These are phyloP conservation scores for Isurus oxyrinchus DNA, from an alignment of 2,113 vertebrate genomes.

Conservation along the genomic window DNA sequence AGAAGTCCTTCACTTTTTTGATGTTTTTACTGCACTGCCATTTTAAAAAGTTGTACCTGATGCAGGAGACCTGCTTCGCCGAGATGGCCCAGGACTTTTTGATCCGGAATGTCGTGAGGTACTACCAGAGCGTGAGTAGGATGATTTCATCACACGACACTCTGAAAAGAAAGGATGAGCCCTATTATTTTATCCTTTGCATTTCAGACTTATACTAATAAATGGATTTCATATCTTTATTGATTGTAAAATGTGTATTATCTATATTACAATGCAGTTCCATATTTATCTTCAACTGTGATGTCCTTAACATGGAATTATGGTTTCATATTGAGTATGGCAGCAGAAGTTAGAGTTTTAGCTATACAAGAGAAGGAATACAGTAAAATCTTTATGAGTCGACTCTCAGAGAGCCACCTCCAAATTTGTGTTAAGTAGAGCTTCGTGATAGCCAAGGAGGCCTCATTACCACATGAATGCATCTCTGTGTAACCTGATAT, in stretches of 20 bases:
- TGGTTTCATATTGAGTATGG: background rate
- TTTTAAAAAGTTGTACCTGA: constrained; percentile 62
- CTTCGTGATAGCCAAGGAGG: no score
- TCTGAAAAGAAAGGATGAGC: constrained; percentile 57
- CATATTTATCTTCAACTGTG: background rate
- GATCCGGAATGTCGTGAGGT: constrained; percentile 58
- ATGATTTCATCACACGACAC: constrained; percentile 81
- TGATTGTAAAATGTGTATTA: background rate
- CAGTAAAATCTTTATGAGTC: no score
- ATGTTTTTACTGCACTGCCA: background rate
- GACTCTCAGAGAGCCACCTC: no score
- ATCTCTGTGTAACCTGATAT: no score
- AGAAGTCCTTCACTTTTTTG: background rate
- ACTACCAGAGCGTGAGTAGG: constrained; percentile 66
- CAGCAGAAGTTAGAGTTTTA: background rate
- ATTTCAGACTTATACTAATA: background rate
- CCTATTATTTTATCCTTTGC: background rate
- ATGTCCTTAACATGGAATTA: background rate
- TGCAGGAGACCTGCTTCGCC: constrained; percentile 85
- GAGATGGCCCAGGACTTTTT: constrained; percentile 75
- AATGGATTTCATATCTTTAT: background rate
- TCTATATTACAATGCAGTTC: background rate
- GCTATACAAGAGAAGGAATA: background rate
- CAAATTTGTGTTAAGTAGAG: no score
- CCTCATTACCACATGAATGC: no score